Evolutionary conservation across 2,888 invertebrate species (phyloP).

Genomic region (Hirtodrosophila alboralis): DNA sequence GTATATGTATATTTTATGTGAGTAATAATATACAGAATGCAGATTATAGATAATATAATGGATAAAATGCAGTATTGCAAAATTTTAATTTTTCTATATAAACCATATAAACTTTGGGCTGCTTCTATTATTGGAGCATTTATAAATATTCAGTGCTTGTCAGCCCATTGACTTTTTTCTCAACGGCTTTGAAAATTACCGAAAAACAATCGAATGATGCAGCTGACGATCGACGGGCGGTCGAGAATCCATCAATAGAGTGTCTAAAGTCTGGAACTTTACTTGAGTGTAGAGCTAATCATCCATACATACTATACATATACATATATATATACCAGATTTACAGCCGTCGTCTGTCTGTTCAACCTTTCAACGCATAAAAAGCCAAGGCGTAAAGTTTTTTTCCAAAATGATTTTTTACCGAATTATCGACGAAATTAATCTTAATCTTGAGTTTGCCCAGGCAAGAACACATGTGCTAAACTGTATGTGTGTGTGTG

Average conservation of each 20-base stretch:
- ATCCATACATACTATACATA: not conserved
- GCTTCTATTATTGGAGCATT: slow-evolving; percentile 2
- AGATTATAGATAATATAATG: too few relatives aligned
- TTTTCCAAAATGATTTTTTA: slow-evolving; percentile 34
- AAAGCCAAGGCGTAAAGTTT: slow-evolving; percentile 46
- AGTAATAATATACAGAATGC: too few relatives aligned
- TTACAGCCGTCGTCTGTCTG: slow-evolving; percentile 46
- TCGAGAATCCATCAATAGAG: slow-evolving; percentile 61
- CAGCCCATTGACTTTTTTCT: slow-evolving; percentile 38
- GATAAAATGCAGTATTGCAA: too few relatives aligned
- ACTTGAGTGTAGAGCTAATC: slow-evolving; percentile 39
- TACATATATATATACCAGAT: slow-evolving; percentile 13
- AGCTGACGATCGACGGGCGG: slow-evolving; percentile 62
- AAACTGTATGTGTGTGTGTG: slow-evolving; percentile 42
- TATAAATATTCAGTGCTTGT: slow-evolving; percentile 41
- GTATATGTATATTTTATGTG: not conserved
- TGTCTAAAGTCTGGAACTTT: slow-evolving; percentile 54
- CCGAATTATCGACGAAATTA: slow-evolving; percentile 72
- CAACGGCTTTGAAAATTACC: slow-evolving; percentile 64
- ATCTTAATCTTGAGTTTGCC: slow-evolving; percentile 74
- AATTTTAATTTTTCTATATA: too few relatives aligned
- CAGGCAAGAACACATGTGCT: slow-evolving; percentile 68
- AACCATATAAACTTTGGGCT: too few relatives aligned
- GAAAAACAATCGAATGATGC: slow-evolving; percentile 66
- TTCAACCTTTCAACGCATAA: slow-evolving; percentile 71